Conservation (phyloP, 2,113 vertebrate genomes). For the Takifugu bimaculatus region DNA sequence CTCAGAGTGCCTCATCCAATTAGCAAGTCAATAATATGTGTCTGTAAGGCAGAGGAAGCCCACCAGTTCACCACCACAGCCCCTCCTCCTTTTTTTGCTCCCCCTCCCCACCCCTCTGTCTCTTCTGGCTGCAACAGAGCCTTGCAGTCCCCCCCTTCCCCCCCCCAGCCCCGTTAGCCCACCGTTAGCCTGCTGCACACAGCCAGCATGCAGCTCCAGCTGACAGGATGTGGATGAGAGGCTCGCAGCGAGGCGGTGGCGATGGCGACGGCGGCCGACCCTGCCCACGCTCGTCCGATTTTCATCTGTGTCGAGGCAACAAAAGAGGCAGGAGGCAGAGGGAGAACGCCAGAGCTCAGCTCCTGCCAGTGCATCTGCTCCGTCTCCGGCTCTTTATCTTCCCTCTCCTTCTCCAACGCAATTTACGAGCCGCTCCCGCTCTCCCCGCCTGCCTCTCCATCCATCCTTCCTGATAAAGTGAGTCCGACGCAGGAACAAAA, state of each 20-base stretch:
- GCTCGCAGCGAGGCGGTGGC: conserved; percentile 22
- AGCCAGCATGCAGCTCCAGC: conserved; percentile 47
- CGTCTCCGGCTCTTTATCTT: conserved; percentile 35
- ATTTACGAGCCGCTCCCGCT: conserved; percentile 50
- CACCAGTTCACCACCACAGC: conserved; percentile 59
- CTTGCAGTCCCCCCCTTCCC: conserved; percentile 33
- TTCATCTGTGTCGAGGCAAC: conserved; percentile 55
- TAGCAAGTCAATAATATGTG: conserved; percentile 75
- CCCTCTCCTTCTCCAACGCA: conserved; percentile 26
- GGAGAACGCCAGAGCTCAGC: conserved; percentile 29
- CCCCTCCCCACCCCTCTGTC: conserved; percentile 27
- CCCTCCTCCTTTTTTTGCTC: conserved; percentile 45
- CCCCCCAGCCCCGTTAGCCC: conserved; percentile 40
- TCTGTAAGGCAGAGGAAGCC: conserved; percentile 68
- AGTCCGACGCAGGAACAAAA: conserved; percentile 28
- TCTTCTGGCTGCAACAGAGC: conserved; percentile 50
- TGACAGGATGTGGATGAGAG: conserved; percentile 22
- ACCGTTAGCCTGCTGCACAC: conserved; percentile 51
- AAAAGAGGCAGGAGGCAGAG: conserved; percentile 40
- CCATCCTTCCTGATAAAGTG: conserved; percentile 21
- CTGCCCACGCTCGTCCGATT: conserved; percentile 46
- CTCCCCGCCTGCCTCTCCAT: conserved; percentile 19
- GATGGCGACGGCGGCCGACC: conserved; percentile 24
- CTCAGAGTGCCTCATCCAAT: conserved; percentile 72
- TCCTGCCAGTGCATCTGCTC: conserved; percentile 55